These are phyloP conservation scores for Pipistrellus kuhlii DNA, from an alignment of 2,797 vertebrate species.

Conservation along the genomic window DNA sequence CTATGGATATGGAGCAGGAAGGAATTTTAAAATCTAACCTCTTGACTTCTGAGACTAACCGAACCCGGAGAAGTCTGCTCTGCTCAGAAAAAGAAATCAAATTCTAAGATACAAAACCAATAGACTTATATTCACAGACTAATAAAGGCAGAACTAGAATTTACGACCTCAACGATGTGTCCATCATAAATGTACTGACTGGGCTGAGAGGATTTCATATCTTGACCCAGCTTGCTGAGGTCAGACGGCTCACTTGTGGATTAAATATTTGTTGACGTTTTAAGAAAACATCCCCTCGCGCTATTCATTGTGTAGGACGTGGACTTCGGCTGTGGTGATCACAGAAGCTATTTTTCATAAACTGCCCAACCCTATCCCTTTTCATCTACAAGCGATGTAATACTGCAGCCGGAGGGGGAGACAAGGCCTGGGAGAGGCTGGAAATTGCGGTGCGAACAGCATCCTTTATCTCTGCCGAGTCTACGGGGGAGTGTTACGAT, in stretches of 20 bases:
- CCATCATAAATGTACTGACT: background rate
- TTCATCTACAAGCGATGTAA: background rate
- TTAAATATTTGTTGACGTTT: conserved; percentile 32
- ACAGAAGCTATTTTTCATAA: conserved; percentile 28
- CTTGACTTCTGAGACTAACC: background rate
- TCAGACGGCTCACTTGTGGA: background rate
- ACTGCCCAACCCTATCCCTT: background rate
- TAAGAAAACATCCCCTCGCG: background rate
- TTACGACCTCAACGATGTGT: background rate
- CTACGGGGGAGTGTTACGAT: conserved; percentile 67
- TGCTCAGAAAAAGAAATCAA: background rate
- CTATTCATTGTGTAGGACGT: background rate
- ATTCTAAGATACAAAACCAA: background rate
- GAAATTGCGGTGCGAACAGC: conserved; percentile 60
- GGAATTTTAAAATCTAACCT: background rate
- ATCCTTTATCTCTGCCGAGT: conserved; percentile 78
- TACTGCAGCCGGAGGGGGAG: background rate
- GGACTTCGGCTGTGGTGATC: background rate
- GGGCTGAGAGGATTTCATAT: background rate
- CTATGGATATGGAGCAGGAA: background rate
- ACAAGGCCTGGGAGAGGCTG: conserved; percentile 12
- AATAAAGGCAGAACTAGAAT: background rate
- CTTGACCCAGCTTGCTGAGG: background rate
- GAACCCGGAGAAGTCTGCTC: background rate
- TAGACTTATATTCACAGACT: background rate